Evolutionary conservation across 2,888 invertebrate species (phyloP), one percentile per base, ranked within the genome.

Genomic region (Euplagia quadripunctaria): DNA sequence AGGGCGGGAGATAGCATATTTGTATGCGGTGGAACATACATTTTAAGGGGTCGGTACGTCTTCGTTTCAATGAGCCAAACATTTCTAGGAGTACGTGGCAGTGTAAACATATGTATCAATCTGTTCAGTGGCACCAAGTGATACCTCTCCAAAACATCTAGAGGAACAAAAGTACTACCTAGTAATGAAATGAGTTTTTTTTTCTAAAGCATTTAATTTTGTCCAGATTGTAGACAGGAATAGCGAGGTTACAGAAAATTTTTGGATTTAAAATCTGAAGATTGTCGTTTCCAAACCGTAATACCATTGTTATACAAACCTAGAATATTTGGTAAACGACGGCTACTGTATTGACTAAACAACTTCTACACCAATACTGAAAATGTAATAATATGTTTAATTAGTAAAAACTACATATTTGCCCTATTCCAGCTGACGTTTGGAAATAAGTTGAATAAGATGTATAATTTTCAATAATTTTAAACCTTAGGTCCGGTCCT

Each of bases 1-100:
- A 68, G 68, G 64, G 31, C 72, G 49, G 58, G 9, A 51, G 52
- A 49, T 42, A 41, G 67, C 71, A 52, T 31, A 51, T 51, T 66
- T 66, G 20, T 68, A 17, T 58, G 20, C 9, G 31, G 41, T 11
- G 9, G 51, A 52, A 67, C 67, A 31, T 31, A 31, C 31, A 31
- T 31, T 31, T 31, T 31, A 31, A 31, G 31, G 31, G 31, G 31
- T 31, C 31, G 31, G 31, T 31, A 31, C 31, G 31, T 46, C 43
- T 46, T 46, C 43, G 6, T 9, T 46, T 46, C 9, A 8, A 46
- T 8, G 9, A 6, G 43, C 43, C 9, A 46, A 8, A 46, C 43
- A 3, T 46, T 46, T 46, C 8, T 46, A 46, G 9, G 6, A 0
- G 43, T 46, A 46, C 43, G 43, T 46, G 43, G 4, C 9, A 46